A percentile compares a stretch with the other conserved stretches of the same genome.
Conservation (phyloP, 1,140 invertebrate genomes). For the Holcopasites calliopsidis region DNA sequence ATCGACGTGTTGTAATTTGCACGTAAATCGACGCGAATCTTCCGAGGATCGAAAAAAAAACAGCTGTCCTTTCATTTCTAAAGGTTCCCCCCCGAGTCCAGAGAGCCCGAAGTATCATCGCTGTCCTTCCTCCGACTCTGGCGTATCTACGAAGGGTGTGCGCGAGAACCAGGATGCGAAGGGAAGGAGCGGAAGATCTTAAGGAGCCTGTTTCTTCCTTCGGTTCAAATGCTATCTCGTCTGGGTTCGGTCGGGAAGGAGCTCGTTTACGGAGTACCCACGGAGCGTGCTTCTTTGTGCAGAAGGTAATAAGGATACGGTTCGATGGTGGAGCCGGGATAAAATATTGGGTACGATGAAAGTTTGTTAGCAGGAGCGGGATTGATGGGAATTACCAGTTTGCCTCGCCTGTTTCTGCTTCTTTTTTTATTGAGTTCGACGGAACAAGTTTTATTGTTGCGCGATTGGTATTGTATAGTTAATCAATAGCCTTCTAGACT, state of each 20-base stretch:
- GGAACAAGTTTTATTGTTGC: neutral
- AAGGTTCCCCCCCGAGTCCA: too few relatives aligned
- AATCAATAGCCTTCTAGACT: too few relatives aligned
- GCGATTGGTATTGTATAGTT: neutral
- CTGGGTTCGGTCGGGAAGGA: neutral
- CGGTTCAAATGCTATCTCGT: neutral
- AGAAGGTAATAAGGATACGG: neutral
- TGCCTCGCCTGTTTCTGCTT: neutral
- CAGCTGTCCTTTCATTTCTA: neutral
- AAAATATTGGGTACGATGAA: neutral
- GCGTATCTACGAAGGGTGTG: neutral
- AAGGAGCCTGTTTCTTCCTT: neutral
- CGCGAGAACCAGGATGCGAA: too few relatives aligned
- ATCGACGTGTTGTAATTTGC: slow-evolving; percentile 46
- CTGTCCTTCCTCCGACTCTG: too few relatives aligned
- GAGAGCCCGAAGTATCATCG: neutral
- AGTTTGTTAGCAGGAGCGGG: neutral
- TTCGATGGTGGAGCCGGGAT: neutral
- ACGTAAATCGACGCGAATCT: slow-evolving; percentile 50
- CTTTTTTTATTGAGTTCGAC: neutral
- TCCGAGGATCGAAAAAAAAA: neutral
- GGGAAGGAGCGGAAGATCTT: neutral
- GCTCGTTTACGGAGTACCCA: neutral
- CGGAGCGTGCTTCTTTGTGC: neutral
- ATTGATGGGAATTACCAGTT: neutral